Evolutionary conservation across 2,888 invertebrate genomes (phyloP), one percentile per base, ranked within the genome.

Genomic region (Leptinotarsa juncta): DNA sequence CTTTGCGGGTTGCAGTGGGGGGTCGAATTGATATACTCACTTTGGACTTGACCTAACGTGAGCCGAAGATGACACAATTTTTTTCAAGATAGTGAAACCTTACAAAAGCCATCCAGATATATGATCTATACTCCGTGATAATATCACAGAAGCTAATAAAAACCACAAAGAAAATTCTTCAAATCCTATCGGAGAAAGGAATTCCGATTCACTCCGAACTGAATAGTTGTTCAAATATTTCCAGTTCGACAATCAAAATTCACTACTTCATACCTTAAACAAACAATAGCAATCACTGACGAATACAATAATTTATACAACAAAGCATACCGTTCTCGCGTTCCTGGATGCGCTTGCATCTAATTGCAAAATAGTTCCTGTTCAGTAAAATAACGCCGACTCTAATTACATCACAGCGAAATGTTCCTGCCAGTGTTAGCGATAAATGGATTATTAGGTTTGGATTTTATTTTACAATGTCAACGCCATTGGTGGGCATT

Each of bases 331-430:
- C 23, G 4, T 10, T 57, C 23, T 42, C 23, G 57, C 23, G 57
- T 57, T 57, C 10, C 57, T 12, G 10, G 18, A 57, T 57, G 57
- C 57, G 15, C 57, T 23, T 57, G 57, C 23, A 57, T 57, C 57
- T 57, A 57, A 57, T 57, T 57, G 20, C 57, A 57, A 18, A 57
- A 57, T 20, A 14, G 57, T 57, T 57, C 23, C 57, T 23, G 57
- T 23, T 23, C 57, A 57, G 14, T 23, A 18, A 20, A 57, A 57
- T 23, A 57, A 20, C 57, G 23, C 18, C 20, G 57, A 57, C 20
- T 57, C 5, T 20, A 57, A 57, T 57, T 57, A 57, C 57, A 57
- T 57, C 57, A 20, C 14, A 15, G 14, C 23, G 57, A 23, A 57
- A 57, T 18, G 57, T 57, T 57, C 12, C 57, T 57, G 57, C 23